Base-by-base conservation (phyloP, 2,888 invertebrate species). In the Acrobasis consociella region DNA sequence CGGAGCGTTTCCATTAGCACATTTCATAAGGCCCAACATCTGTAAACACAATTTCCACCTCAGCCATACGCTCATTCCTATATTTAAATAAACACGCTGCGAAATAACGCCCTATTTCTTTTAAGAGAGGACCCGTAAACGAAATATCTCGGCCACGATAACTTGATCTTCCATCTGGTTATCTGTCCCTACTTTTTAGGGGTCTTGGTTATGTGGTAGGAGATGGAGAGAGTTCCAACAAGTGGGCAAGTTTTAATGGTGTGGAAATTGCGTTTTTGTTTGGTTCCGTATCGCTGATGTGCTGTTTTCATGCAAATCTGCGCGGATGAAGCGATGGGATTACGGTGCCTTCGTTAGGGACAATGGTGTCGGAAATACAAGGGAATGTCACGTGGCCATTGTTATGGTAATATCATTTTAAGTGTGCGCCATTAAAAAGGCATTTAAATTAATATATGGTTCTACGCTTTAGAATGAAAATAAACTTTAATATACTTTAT, bases 231-330 rank as follows among this genome's bases (percentile, higher is more conserved):
- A 77, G 72, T 77, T 74, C 72, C 76, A 81, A 82, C 80, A 82
- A 84, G 83, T 82, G 81, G 82, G 71, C 78, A 85, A 85, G 79
- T 86, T 87, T 85, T 86, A 86, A 86, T 85, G 85, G 83, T 76
- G 85, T 82, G 85, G 79, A 86, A 85, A 87, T 86, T 83, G 83
- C 81, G 83, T 85, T 86, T 86, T 85, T 85, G 85, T 85, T 86
- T 80, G 78, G 77, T 70, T 72, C 70, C 75, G 78, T 80, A 80
- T 81, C 81, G 76, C 75, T 72, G 80, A 83, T 84, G 82, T 80
- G 72, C 77, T 65, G 65, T 65, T 68, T 70, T 64, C 75, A 78
- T 77, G 79, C 77, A 80, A 79, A 82, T 81, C 75, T 72, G 73
- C 74, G 79, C 74, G 79, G 78, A 62, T 62, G 51, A 67, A 72